Evolutionary conservation across 2,888 invertebrate genomes (phyloP).

Genomic region (Thecophora atra): DNA sequence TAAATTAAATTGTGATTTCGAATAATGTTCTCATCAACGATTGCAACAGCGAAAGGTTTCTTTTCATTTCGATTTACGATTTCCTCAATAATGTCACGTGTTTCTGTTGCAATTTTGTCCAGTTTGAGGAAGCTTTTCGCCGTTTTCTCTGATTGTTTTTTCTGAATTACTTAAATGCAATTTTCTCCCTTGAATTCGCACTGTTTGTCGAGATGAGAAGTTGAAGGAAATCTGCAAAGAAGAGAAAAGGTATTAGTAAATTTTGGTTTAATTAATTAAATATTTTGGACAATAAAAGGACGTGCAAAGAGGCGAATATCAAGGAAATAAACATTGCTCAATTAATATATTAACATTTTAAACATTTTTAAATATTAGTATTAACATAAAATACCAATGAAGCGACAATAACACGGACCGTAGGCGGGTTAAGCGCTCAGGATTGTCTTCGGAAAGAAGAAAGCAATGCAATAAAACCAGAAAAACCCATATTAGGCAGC

Average conservation of each 20-base stretch:
- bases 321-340: no score
- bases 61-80: slow-evolving; percentile 6
- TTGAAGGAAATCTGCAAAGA: no score
- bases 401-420: no score
- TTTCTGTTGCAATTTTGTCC: slow-evolving; percentile 12
- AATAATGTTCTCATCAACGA: neutral
- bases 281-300: no score
- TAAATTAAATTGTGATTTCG: neutral
- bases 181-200: neutral
- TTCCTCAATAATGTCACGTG: neutral
- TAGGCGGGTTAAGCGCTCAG: neutral
- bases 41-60: neutral
- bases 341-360: no score
- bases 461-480: neutral
- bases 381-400: no score
- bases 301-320: no score
- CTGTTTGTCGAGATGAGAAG: slow-evolving; percentile 6
- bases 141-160: neutral
- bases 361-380: no score
- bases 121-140: neutral
- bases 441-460: neutral
- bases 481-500: slow-evolving; percentile 29
- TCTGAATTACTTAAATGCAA: neutral
- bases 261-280: no score
- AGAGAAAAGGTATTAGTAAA: no score